Evolutionary conservation across 2,797 vertebrate genomes (phyloP), one percentile per base, ranked within the genome.

Genomic region (Tympanoctomys barrerae): DNA sequence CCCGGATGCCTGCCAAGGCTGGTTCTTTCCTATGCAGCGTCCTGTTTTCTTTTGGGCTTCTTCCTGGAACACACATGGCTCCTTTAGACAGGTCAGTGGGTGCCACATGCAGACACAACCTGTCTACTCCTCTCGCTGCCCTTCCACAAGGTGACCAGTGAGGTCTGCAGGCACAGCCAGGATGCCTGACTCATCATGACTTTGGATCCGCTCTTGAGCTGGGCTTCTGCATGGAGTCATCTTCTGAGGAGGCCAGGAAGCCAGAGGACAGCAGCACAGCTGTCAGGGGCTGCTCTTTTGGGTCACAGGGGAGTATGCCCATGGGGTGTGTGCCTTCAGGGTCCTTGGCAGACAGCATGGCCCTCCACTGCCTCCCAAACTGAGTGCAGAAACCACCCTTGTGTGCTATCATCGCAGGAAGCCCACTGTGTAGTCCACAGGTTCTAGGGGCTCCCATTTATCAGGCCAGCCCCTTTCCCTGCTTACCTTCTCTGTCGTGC

Each of bases 61-160:
- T 42, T 13, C 87, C 28, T 36, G 62, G 52, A 79, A 16, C 54
- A 57, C 16, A 28, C 0, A 49, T 22, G 16, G 10, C 5, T 82
- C 39, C 36, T 70, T 52, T 14, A 33, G n/a, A 49, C 24, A 21
- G 18, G n/a, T 59, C 10, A 14, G 3, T 3, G 16, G 39, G 10
- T 7, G 42, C 42, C 36, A 0, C 4, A 7, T 1, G 14, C 19
- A 33, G 4, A 2, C 21, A n/a, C 33, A 4, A 2, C 13, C 14
- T n/a, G 28, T 16, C 18, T 7, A 26, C 61, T 42, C 10, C 3
- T 18, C 49, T 85, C 77, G 21, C 5, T 71, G 81, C 31, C 19
- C 24, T 79, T 75, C n/a, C 39, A 46, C 39, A 77, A 70, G 31
- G 2, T 78, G 54, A 6, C 28, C 42, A 22, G 16, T 1, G 2